Evolutionary conservation across 2,888 invertebrate genomes (phyloP), one percentile per base, ranked within the genome.

Genomic region (Hololepta plana): DNA sequence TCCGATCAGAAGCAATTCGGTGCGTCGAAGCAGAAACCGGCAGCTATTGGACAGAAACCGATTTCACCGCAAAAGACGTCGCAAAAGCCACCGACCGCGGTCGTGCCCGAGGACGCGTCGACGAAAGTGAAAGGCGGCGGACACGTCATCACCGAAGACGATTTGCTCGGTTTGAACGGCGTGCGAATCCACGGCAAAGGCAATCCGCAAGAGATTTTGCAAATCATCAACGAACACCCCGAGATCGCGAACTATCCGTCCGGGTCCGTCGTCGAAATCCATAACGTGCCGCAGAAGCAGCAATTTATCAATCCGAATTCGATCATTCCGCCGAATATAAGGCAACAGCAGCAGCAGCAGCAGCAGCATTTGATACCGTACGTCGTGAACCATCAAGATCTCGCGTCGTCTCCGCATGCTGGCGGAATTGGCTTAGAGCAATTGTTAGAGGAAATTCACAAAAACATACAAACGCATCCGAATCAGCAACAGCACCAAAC

Each of bases 171-270:
- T n/a, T n/a, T n/a, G n/a, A n/a, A n/a, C 21, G 31, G 32, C 8
- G 28, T 45, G 14, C 38, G 45, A 23, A 40, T 48, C 26, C 46
- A 47, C 23, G 45, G 42, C 8, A 43, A 49, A 23, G 45, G 45
- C 14, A 41, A 44, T 32, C 46, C 51, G 6, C 49, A 52, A 8
- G 53, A 55, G 32, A 30, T 55, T 3, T 31, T 55, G 4, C 50
- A 54, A 27, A 45, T 55, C 20, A 47, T 55, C 17, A 45, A 54
- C 30, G 51, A 53, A 31, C 53, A 55, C 38, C 53, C 55, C 4
- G 53, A 53, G 38, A 38, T 55, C 19, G 39, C 46, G 23, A 49
- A 52, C 34, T 52, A 53, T 36, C 55, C 55, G 9, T 42, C 50
- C 4, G 55, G 54, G 12, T 50, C 54, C 4, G 49, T 55, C 16